phyloP scores from a whole-genome alignment of 2,797 vertebrate species.

The Chromobotia macracanthus region DNA sequence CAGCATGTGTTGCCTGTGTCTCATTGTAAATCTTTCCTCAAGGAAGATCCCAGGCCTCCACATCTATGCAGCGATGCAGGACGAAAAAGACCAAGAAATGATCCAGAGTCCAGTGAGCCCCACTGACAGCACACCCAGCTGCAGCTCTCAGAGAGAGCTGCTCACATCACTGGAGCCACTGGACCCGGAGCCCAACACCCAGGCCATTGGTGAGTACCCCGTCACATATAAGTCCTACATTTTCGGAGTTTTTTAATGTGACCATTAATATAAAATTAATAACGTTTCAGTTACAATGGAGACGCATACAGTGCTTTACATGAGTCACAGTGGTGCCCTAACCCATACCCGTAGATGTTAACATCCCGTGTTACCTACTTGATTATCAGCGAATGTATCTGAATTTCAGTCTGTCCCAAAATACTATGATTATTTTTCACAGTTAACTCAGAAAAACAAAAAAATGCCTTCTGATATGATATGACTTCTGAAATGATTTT shows the following conservation, averaged over 20 bases:
- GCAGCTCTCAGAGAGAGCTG: slow-evolving; percentile 84
- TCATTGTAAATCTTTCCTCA: slow-evolving; percentile 96
- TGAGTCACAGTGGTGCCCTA: too few species aligned
- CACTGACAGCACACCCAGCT: slow-evolving; percentile 81
- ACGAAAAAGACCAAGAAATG: slow-evolving; percentile 99
- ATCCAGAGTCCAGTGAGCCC: slow-evolving; percentile 90
- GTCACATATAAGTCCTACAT: too few species aligned
- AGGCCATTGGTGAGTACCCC: slow-evolving; percentile 83
- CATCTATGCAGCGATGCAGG: slow-evolving; percentile 99
- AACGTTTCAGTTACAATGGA: too few species aligned
- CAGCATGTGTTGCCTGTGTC: slow-evolving; percentile 66
- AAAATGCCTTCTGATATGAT: too few species aligned
- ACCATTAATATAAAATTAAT: too few species aligned
- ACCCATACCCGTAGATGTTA: too few species aligned
- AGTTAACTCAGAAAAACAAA: background rate
- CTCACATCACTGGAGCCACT: slow-evolving; percentile 90
- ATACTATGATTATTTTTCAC: background rate
- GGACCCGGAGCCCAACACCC: slow-evolving; percentile 91
- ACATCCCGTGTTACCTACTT: too few species aligned
- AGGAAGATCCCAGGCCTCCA: slow-evolving; percentile 99
- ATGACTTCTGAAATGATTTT: too few species aligned
- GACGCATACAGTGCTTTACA: too few species aligned
- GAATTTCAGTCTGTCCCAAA: background rate
- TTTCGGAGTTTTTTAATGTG: too few species aligned
- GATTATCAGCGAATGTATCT: background rate